These are phyloP conservation scores for Andrena marginata DNA, from an alignment of 2,888 invertebrate genomes.

Conservation along the genomic window DNA sequence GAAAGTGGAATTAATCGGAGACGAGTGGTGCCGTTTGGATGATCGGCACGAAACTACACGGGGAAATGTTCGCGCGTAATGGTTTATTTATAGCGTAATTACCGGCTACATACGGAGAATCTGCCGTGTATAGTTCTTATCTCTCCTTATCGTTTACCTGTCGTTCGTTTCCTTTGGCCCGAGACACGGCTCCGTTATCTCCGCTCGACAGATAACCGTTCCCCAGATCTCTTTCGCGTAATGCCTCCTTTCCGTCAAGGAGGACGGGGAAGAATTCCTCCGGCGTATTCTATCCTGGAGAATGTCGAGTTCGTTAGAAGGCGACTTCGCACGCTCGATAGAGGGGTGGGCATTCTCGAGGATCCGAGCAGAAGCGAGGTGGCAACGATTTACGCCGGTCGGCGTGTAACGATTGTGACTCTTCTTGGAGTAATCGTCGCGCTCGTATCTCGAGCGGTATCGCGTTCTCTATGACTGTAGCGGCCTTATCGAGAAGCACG, in stretches of 20 bases:
- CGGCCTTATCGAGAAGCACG: slow-evolving; percentile 2
- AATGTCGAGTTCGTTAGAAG: not conserved
- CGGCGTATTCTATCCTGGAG: not conserved
- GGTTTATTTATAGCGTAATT: slow-evolving; percentile 45
- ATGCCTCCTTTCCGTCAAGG: not conserved
- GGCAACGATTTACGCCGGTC: slow-evolving; percentile 4
- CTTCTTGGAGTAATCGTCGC: not conserved
- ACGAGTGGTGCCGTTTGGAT: slow-evolving; percentile 43
- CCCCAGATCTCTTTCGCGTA: not conserved
- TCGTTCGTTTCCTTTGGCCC: not conserved
- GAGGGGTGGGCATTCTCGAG: not conserved
- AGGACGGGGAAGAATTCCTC: not conserved
- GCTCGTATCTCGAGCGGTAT: not conserved
- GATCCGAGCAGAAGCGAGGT: not conserved
- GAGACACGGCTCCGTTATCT: slow-evolving; percentile 9
- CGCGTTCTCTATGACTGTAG: not conserved
- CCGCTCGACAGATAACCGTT: not conserved
- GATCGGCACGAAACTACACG: slow-evolving; percentile 32
- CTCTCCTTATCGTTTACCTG: slow-evolving; percentile 31
- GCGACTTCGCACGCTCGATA: not conserved
- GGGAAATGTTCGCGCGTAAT: slow-evolving; percentile 36
- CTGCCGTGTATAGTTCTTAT: slow-evolving; percentile 37
- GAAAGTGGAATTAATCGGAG: slow-evolving; percentile 51
- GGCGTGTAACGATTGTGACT: slow-evolving; percentile 30
- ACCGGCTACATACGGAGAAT: slow-evolving; percentile 2